Base-by-base conservation (phyloP, 2,797 vertebrate species). In the Lates japonicus region DNA sequence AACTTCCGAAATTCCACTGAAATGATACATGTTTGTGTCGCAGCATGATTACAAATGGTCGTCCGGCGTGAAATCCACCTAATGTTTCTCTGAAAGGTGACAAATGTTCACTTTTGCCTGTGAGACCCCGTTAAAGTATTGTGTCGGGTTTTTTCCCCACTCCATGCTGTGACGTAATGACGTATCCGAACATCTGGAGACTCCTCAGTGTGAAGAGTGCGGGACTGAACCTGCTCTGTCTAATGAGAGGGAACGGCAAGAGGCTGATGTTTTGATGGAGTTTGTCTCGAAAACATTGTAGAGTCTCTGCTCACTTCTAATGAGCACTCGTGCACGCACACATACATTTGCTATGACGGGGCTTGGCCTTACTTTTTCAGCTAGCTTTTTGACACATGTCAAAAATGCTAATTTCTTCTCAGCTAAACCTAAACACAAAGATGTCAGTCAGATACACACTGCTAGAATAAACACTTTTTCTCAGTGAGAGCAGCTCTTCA, bases 11-110 rank as follows among this genome's bases (percentile, higher is more conserved):
- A n/a, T n/a, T n/a, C n/a, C n/a, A n/a, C n/a, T n/a, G n/a, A n/a
- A n/a, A n/a, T 64, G n/a, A 57, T 64, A 20, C 29, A 39, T n/a
- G 63, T 51, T 54, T 51, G 35, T 58, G 68, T 61, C 35, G 4
- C 57, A 39, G 54, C 54, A 0, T 51, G 74, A 33, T n/a, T n/a
- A n/a, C n/a, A n/a, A n/a, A n/a, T n/a, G n/a, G 62, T 76, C 22
- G 5, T 78, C n/a, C 85, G n/a, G n/a, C 78, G 78, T 37, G 64
- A 44, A 74, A 81, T 13, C 42, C n/a, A 62, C 52, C 58, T 44
- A 68, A 67, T 62, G 74, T 76, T 74, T 55, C 55, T 73, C 55
- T 59, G 61, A 44, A 58, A 81, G 74, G 82, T 70, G 74, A 81
- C 57, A 64, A 70, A 8, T 68, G 51, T 62, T 86, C 14, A 54